These are phyloP conservation scores for Scleropages formosus DNA, from an alignment of 2,797 vertebrate genomes.

Conservation along the genomic window DNA sequence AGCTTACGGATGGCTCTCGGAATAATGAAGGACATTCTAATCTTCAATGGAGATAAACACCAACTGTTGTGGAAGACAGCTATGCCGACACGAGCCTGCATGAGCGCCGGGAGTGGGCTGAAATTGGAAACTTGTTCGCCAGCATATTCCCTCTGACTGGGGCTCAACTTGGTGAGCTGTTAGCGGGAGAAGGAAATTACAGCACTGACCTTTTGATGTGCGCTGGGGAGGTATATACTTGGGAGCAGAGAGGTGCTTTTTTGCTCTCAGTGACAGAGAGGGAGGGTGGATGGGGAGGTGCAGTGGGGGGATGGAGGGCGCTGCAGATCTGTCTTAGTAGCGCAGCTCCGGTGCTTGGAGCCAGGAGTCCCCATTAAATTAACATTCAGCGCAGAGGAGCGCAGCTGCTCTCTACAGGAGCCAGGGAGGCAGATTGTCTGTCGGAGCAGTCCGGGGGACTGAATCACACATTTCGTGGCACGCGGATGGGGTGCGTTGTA, in stretches of 20 bases:
- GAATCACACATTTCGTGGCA: conserved; percentile 39
- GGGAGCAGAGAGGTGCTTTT: conserved; percentile 47
- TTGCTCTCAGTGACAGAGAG: conserved; percentile 42
- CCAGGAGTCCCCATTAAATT: conserved; percentile 53
- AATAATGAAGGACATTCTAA: conserved; percentile 40
- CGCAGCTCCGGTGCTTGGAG: conserved; percentile 44
- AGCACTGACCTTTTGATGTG: conserved; percentile 56
- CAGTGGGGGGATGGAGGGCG: conserved; percentile 26
- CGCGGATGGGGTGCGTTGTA: conserved; percentile 30
- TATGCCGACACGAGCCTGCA: not conserved
- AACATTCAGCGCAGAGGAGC: conserved; percentile 57
- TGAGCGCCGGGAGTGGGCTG: conserved; percentile 43
- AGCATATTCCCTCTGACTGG: conserved; percentile 50
- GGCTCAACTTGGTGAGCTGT: conserved; percentile 57
- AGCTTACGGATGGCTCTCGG: conserved; percentile 26
- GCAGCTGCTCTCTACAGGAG: conserved; percentile 55
- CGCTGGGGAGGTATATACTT: conserved; percentile 45
- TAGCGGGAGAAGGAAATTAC: conserved; percentile 66
- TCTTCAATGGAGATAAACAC: conserved; percentile 35
- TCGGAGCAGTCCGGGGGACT: conserved; percentile 40
- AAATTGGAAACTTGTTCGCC: conserved; percentile 63
- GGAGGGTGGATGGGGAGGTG: conserved; percentile 5
- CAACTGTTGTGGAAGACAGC: not conserved
- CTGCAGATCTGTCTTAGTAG: conserved; percentile 42
- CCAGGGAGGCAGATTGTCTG: conserved; percentile 35